phyloP scores from a whole-genome alignment of 92 coral and sea anemone genomes.

The Parazoanthus swiftii region DNA sequence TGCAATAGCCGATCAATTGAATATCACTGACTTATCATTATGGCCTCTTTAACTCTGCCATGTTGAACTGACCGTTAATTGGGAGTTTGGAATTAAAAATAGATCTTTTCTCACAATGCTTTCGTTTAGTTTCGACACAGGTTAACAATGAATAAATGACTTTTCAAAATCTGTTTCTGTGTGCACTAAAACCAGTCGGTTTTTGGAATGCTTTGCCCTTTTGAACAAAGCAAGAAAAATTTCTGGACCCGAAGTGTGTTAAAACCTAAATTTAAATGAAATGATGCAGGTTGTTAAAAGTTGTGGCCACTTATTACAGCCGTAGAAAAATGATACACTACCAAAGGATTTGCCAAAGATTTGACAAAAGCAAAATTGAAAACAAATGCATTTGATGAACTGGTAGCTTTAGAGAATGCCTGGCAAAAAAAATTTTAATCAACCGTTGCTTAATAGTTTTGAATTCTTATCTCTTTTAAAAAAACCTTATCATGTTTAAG shows the following conservation, averaged over 20 bases:
- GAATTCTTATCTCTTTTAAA: neutral
- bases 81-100: no score
- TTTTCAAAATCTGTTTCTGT: no score
- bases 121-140: no score
- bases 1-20: no score
- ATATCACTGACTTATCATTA: no score
- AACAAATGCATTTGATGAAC: slow-evolving; percentile 11
- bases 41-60: no score
- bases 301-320: neutral
- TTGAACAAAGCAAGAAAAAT: no score
- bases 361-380: slow-evolving; percentile 4
- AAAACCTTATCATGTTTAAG: neutral
- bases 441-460: neutral
- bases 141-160: no score
- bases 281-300: neutral
- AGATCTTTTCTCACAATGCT: no score
- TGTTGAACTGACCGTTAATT: no score
- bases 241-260: neutral
- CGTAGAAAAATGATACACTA: neutral
- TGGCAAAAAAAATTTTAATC: neutral
- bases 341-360: neutral
- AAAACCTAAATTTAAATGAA: neutral
- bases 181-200: neutral
- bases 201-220: neutral
- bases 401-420: neutral